Evolutionary conservation across 2,888 invertebrate species (phyloP), one percentile per base, ranked within the genome.

Genomic region (Junonia oenone): DNA sequence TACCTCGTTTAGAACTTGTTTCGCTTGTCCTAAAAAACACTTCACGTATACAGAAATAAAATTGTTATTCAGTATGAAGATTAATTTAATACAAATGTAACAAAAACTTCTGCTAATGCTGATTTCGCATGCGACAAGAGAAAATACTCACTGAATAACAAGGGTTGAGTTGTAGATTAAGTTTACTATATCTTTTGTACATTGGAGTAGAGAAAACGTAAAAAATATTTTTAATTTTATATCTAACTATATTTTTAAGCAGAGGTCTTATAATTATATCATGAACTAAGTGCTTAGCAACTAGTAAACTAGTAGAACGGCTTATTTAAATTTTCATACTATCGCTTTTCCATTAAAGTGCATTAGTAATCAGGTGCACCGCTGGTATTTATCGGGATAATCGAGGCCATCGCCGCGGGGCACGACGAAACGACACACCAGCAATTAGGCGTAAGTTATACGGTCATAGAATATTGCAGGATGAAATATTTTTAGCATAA

Each of bases 401-500:
- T 62, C 55, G 58, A 53, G 60, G 62, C 57, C 60, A 48, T n/a
- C 56, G 22, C 59, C 37, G 40, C 45, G 55, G 53, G 58, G 45
- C 45, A 14, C 2, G 33, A 45, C 14, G 22, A 51, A 22, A 31
- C 11, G 17, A 14, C 22, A 8, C 17, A 14, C 22, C n/a, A 13
- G 50, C 13, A 43, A 56, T 43, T 35, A 51, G n/a, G 33, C 22
- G 13, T 33, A 27, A 48, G 43, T 52, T 40, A 53, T 35, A 47
- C 15, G 45, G 67, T 70, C 71, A 67, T 40, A 33, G 40, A 52
- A 45, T 58, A 55, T 52, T 53, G 33, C 33, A 46, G 40, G 68
- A 67, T 66, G 62, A 71, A n/a, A n/a, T n/a, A 68, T 71, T 72
- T 71, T 73, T 71, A 68, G 69, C 70, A 73, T 72, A n/a, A n/a